phyloP scores from a whole-genome alignment of 2,797 vertebrate genomes.

The Phataginus tetradactyla region DNA sequence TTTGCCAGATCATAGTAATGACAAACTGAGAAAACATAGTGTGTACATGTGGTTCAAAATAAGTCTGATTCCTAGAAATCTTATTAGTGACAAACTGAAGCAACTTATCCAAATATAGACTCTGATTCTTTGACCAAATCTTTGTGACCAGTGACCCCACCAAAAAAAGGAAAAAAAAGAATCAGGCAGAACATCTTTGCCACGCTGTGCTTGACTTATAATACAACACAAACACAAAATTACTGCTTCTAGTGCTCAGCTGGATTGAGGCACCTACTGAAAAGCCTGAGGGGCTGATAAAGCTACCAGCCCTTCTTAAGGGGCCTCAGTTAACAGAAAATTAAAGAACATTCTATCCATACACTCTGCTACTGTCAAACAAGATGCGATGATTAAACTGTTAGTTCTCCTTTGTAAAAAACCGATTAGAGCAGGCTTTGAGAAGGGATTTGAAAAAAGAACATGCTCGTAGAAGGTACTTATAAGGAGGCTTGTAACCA shows the following conservation, averaged over 20 bases:
- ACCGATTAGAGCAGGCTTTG: neutral
- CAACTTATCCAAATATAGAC: neutral
- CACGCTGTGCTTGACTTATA: neutral
- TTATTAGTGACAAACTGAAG: constrained; percentile 3
- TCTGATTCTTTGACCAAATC: neutral
- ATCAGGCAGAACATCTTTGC: neutral
- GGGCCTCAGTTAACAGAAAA: neutral
- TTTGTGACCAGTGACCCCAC: neutral
- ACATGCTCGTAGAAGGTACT: neutral
- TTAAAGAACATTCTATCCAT: neutral
- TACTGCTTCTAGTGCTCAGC: neutral
- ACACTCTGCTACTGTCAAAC: neutral
- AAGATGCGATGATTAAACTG: neutral
- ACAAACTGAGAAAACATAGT: neutral
- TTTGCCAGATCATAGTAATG: constrained; percentile 16
- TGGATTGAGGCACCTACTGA: neutral
- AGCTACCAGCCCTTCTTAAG: neutral
- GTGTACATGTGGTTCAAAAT: neutral
- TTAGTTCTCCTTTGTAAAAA: neutral
- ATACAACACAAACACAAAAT: neutral
- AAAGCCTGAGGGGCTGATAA: neutral
- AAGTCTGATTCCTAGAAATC: constrained; percentile 40
- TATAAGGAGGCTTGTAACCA: neutral
- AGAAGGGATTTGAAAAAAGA: neutral
- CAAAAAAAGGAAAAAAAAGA: neutral